Conservation (phyloP, 2,888 invertebrate species). For the Rambutsinella grinnellia region DNA sequence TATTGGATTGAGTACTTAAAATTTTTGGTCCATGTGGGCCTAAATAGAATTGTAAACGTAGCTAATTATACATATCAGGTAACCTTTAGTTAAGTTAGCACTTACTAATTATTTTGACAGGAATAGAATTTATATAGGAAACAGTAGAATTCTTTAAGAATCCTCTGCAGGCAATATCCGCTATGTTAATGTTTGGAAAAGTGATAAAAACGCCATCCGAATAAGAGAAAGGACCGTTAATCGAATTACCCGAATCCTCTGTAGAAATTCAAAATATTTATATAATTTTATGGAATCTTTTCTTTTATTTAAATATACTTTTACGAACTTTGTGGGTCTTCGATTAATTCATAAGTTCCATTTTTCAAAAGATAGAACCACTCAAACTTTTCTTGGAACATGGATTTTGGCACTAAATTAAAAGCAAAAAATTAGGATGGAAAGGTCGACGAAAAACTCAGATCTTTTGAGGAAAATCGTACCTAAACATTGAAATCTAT, state of each 20-base stretch:
- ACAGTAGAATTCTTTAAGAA: neutral
- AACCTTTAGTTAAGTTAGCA: too few species aligned
- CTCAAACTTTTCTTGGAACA: slow-evolving; percentile 16
- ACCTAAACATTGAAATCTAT: slow-evolving; percentile 17
- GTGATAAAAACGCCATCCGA: neutral
- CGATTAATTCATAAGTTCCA: slow-evolving; percentile 6
- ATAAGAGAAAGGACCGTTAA: slow-evolving; percentile 1
- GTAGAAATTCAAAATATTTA: too few species aligned
- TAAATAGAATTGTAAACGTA: neutral
- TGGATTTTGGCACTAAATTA: slow-evolving; percentile 12
- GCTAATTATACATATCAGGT: neutral
- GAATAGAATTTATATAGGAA: slow-evolving; percentile 15
- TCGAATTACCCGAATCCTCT: too few species aligned
- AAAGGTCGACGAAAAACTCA: too few species aligned
- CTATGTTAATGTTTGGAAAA: slow-evolving; percentile 8
- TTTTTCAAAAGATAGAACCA: slow-evolving; percentile 12
- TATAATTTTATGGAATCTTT: too few species aligned
- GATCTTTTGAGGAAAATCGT: too few species aligned
- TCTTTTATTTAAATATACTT: neutral
- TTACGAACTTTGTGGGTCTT: slow-evolving; percentile 7
- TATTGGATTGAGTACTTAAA: neutral
- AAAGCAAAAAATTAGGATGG: too few species aligned
- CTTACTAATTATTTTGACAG: too few species aligned
- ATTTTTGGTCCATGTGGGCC: neutral
- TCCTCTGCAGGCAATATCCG: slow-evolving; percentile 7